Conservation (phyloP, 2,113 vertebrate species). For the Pelecanus crispus region DNA sequence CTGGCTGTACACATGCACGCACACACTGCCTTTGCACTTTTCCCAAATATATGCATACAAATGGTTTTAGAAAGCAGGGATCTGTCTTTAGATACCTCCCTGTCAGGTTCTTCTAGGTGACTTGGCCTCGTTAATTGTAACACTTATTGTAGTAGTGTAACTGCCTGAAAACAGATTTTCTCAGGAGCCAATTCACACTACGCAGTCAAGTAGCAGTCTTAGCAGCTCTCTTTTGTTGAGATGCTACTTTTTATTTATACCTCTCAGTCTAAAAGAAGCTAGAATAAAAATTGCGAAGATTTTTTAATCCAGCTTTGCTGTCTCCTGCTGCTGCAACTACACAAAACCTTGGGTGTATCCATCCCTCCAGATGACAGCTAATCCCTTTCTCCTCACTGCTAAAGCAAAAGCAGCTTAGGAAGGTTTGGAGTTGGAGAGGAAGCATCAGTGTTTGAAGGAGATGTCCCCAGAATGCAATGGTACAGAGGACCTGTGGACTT, state of each 20-base stretch:
- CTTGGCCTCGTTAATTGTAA: neutral
- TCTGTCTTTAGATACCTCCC: neutral
- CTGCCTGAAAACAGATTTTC: neutral
- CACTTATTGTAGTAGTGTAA: neutral
- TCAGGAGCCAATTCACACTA: neutral
- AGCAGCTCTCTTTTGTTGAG: neutral
- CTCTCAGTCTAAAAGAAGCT: neutral
- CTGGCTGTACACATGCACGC: too few relatives aligned
- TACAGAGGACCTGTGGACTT: neutral
- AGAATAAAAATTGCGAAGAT: neutral
- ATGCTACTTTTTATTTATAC: neutral
- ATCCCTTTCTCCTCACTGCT: neutral
- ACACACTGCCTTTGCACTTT: neutral
- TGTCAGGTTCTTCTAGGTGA: neutral
- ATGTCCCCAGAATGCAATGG: neutral
- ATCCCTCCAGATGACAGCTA: neutral
- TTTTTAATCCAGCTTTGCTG: constrained; percentile 12
- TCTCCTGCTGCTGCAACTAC: neutral
- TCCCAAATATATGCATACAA: neutral
- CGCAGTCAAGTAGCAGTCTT: neutral
- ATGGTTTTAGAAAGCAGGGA: neutral
- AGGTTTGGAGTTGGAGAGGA: neutral
- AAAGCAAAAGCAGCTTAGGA: neutral
- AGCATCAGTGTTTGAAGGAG: neutral
- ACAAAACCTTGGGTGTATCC: neutral